Base-by-base conservation (phyloP, 2,888 invertebrate species). In the Polydrusus tereticollis region DNA sequence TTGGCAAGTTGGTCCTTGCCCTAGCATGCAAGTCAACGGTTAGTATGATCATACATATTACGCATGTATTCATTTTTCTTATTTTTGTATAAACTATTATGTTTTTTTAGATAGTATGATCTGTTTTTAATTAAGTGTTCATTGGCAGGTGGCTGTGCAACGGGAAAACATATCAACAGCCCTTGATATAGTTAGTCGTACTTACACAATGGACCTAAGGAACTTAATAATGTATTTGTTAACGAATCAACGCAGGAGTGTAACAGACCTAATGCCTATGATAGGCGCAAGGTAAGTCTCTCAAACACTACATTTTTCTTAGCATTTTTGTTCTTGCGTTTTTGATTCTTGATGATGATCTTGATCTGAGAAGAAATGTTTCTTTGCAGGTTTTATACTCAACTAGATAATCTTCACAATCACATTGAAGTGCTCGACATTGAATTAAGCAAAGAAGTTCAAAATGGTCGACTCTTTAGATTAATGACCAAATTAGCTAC, bases 181-280 rank as follows among this genome's bases (percentile, higher is more conserved):
- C 68, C 89, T 99, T 85, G 97, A 97, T 77, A 90, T 97, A 77
- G 93, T 99, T 78, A 89, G 94, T 71, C 89, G 96, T 80, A 92
- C 94, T 79, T 99, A 98, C 87, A 98, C 98, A 41, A 88, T 92
- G 16, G 99, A 99, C 88, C 91, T 99, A 82, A 92, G 97, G 85
- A 98, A 98, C 87, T 89, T 99, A 75, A 94, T 99, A 82, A 88
- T 96, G 96, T 95, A 94, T 86, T 87, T 96, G 83, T 88, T 95
- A 81, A 88, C 90, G 79, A 87, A 87, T 79, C 84, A 85, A 75
- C 89, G 93, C 78, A 92, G 94, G 81, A 93, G 92, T 80, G 94
- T 99, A 73, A 96, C 95, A 76, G 98, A 99, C 87, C 90, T 99
- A 80, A 99, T 99, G 99, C 98, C 99, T 26, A 98, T 99, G 97